phyloP scores from a whole-genome alignment of 1,140 invertebrate species.

The Diachasma alloeum region DNA sequence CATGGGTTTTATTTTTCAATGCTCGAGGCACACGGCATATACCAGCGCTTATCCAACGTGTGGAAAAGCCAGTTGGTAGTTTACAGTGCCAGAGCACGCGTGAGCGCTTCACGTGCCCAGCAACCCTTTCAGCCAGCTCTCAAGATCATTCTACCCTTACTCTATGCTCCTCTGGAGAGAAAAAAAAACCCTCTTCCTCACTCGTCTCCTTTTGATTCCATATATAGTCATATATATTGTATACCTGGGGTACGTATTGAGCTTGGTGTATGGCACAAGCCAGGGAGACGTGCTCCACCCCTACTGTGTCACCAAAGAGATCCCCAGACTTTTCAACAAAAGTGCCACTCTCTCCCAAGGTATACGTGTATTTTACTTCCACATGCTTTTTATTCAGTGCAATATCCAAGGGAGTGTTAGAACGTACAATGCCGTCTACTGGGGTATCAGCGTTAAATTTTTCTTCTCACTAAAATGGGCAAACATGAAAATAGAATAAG shows the following conservation, averaged over 20 bases:
- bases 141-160: conserved; percentile 1
- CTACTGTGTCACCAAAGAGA: background rate
- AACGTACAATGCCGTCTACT: background rate
- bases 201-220: background rate
- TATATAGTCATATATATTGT: conserved; percentile 2
- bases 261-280: background rate
- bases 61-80: conserved; percentile 1
- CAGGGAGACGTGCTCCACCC: background rate
- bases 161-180: background rate
- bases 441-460: background rate
- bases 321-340: conserved; percentile 1
- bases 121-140: conserved; percentile 13
- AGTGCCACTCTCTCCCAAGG: background rate
- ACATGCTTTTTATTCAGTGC: background rate
- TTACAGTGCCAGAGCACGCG: conserved; percentile 14
- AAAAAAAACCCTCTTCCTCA: background rate
- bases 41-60: background rate
- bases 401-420: background rate
- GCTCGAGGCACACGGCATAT: background rate
- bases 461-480: background rate
- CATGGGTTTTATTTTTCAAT: conserved; percentile 15
- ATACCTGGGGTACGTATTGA: background rate
- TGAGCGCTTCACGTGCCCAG: conserved; percentile 9
- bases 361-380: background rate
- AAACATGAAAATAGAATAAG: background rate